Evolutionary conservation across 2,113 vertebrate genomes (phyloP).

Genomic region (Symphodus melops): DNA sequence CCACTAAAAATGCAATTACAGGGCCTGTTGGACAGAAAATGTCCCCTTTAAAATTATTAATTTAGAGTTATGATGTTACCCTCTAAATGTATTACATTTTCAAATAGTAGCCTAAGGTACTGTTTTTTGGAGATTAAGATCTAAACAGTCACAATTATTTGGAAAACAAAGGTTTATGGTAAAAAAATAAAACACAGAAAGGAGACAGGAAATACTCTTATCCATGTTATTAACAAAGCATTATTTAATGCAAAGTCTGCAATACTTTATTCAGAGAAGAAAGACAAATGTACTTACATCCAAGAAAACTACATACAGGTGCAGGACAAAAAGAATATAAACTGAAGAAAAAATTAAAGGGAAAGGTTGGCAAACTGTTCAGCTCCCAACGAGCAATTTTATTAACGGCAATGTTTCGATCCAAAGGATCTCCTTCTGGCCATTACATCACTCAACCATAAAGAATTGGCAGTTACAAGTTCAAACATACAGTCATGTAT

Average conservation of each 20-base stretch:
- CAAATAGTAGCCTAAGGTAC: slow-evolving; percentile 21
- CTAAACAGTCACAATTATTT: slow-evolving; percentile 34
- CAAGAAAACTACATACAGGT: too few relatives aligned
- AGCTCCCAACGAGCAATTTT: too few relatives aligned
- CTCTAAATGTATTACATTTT: slow-evolving; percentile 36
- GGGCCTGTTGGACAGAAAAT: slow-evolving; percentile 32
- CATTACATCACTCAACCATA: slow-evolving; percentile 19
- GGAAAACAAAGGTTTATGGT: slow-evolving; percentile 42
- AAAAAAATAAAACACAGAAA: slow-evolving; percentile 2
- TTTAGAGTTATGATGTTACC: slow-evolving; percentile 40
- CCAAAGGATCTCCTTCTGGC: too few relatives aligned
- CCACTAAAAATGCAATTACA: slow-evolving; percentile 24
- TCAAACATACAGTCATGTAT: slow-evolving; percentile 41
- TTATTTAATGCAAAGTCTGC: too few relatives aligned
- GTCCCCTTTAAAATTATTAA: slow-evolving; percentile 39
- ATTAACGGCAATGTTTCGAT: too few relatives aligned
- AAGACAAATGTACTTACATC: too few relatives aligned
- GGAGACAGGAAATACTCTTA: too few relatives aligned
- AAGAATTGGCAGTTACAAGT: slow-evolving; percentile 28
- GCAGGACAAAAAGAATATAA: too few relatives aligned
- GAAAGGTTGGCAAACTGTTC: too few relatives aligned
- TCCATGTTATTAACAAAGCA: too few relatives aligned
- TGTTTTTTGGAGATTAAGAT: slow-evolving; percentile 40
- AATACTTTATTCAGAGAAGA: too few relatives aligned
- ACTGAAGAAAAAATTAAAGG: too few relatives aligned